phyloP scores from a whole-genome alignment of 1,140 invertebrate species.

The Plectrocnemia conspersa region DNA sequence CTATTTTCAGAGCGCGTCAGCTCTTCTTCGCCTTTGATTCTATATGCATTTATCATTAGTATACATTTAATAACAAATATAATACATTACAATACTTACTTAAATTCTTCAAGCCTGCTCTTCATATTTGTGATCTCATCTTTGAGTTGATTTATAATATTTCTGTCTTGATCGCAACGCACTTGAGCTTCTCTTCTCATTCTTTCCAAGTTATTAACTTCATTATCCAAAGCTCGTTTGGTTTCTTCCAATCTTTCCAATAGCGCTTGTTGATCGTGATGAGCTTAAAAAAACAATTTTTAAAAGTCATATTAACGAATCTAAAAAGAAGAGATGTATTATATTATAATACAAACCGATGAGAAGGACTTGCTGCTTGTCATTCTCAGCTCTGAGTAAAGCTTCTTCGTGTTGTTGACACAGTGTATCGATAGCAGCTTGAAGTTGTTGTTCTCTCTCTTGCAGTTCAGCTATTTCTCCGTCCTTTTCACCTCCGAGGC shows the following conservation, averaged over 20 bases:
- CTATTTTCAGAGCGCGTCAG: constrained; percentile 63
- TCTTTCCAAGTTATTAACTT: constrained; percentile 64
- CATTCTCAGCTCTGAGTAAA: constrained; percentile 76
- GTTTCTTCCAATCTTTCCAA: constrained; percentile 67
- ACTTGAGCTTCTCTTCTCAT: constrained; percentile 62
- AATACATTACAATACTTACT: constrained; percentile 44
- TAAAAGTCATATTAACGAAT: constrained; percentile 16
- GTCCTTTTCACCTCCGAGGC: constrained; percentile 69
- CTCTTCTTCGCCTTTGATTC: constrained; percentile 65
- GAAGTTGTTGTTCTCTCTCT: constrained; percentile 67
- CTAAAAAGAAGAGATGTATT: too few relatives aligned
- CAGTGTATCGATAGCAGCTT: constrained; percentile 69
- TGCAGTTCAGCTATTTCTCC: constrained; percentile 66
- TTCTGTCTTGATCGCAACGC: constrained; percentile 67
- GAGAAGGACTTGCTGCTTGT: constrained; percentile 81
- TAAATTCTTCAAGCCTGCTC: constrained; percentile 64
- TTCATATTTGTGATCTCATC: constrained; percentile 67
- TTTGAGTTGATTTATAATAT: constrained; percentile 63
- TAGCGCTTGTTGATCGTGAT: constrained; percentile 80
- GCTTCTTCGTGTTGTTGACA: constrained; percentile 80
- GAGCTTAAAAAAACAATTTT: constrained; percentile 60
- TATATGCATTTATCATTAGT: constrained; percentile 29
- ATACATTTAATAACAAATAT: constrained; percentile 4
- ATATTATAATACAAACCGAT: too few relatives aligned
- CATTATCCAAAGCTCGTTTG: constrained; percentile 65